phyloP scores from a whole-genome alignment of 2,797 vertebrate genomes.

The Crocodylus rhombifer region DNA sequence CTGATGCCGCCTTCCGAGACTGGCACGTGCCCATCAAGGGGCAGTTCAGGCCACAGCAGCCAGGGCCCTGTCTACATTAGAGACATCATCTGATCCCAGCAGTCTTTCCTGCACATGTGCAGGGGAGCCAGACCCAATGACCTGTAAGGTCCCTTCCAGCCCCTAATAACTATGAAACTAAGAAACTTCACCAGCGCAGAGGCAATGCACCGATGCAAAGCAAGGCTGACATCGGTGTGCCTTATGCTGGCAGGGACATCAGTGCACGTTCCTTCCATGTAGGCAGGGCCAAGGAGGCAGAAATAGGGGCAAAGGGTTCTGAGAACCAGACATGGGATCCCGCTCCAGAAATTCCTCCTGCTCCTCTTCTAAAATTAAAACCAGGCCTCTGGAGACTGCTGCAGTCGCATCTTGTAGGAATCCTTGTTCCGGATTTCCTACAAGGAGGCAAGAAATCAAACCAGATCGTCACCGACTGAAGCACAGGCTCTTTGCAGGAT shows the following conservation, averaged over 20 bases:
- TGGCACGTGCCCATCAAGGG: neutral
- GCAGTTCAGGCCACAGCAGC: no score
- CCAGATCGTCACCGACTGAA: slow-evolving; percentile 3
- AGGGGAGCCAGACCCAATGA: no score
- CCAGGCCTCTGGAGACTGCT: slow-evolving; percentile 76
- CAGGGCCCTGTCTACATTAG: neutral
- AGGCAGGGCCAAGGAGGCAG: neutral
- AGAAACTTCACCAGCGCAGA: neutral
- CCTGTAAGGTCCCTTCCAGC: neutral
- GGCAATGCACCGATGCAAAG: neutral
- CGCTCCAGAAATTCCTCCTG: neutral
- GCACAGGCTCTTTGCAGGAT: neutral
- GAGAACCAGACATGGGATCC: neutral
- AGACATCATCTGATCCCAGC: neutral
- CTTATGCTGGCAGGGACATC: neutral
- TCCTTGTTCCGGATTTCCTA: slow-evolving; percentile 86
- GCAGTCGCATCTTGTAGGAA: slow-evolving; percentile 83
- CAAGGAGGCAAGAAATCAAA: slow-evolving; percentile 78
- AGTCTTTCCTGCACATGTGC: no score
- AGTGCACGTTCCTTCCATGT: neutral
- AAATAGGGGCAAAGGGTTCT: neutral
- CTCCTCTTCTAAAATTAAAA: slow-evolving; percentile 17
- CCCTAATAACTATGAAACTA: neutral
- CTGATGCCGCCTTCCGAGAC: neutral
- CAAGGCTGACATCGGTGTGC: neutral